These are phyloP conservation scores for Charadrius vociferus DNA, from an alignment of 2,113 vertebrate species.

Conservation along the genomic window DNA sequence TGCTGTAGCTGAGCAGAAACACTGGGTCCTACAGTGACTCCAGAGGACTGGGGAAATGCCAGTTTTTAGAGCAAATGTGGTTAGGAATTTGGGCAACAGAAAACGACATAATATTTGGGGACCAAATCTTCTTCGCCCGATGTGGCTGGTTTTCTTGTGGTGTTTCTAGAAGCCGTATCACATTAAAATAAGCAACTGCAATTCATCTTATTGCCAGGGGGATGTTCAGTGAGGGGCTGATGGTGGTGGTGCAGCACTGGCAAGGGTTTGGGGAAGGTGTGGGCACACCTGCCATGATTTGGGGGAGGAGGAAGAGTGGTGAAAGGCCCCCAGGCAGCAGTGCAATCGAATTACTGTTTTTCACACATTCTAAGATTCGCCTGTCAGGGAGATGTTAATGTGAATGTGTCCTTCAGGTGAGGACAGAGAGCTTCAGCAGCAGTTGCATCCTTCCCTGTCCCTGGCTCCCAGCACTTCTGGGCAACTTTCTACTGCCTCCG, in stretches of 20 bases:
- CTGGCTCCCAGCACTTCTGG: background rate
- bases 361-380: background rate
- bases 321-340: background rate
- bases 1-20: background rate
- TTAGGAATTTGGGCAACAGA: background rate
- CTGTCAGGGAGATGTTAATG: background rate
- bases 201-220: rapidly evolving
- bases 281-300: background rate
- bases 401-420: background rate
- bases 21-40: background rate
- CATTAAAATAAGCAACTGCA: background rate
- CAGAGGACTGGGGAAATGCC: background rate
- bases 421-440: background rate
- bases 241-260: background rate
- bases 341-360: background rate
- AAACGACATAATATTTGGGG: background rate
- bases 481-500: background rate
- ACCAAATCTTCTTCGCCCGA: background rate
- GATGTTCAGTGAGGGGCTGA: background rate
- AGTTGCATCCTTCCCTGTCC: rapidly evolving
- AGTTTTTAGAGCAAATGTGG: background rate
- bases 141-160: background rate
- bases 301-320: background rate
- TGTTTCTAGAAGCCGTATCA: background rate
- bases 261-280: background rate